Base-by-base conservation (phyloP, 1,140 invertebrate genomes). In the Bombyx mandarina region DNA sequence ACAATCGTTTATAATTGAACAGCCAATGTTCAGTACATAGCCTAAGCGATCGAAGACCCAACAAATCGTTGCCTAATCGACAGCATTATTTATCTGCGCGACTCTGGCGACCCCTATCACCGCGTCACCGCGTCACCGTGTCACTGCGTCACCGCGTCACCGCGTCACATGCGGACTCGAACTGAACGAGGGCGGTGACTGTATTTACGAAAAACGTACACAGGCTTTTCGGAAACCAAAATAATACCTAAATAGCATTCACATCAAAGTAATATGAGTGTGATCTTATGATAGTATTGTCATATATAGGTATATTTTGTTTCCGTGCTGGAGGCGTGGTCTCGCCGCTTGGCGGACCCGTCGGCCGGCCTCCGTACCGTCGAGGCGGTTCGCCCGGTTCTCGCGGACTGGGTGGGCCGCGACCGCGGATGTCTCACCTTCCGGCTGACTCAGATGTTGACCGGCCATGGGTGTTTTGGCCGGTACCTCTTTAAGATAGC, bases 1-100 rank as follows among this genome's bases (percentile, higher is more conserved):
- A 18, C 12, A 18, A 18, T 18, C 12, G 12, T 18, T 18, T 18
- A 18, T 18, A 18, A 18, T 18, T 18, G 12, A 18, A 18, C 12
- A 18, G 12, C 12, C 12, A 18, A 18, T 18, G 12, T 18, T 18
- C 12, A 18, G 12, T 18, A 18, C 12, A 18, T 18, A 48, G 12
- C 52, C 42, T 47, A 49, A 49, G 49, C 46, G 49, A 43, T 22
- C 44, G 46, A 47, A 35, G 54, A 56, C 49, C 22, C 54, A 18
- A 56, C 54, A 48, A 56, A 56, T 56, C 12, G 45, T 8, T 12
- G 45, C n/a, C 26, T 56, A 47, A 56, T 46, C 54, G 54, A 48
- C 54, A 48, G 9, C 45, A 56, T 48, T 56, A 56, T 56, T 56
- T 56, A 56, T 56, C 49, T 26, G 49, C 18, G 12, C 12, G 12